A percentile compares a stretch with the other conserved stretches of the same genome.
Evolutionary conservation across 2,113 vertebrate genomes (phyloP).

Genomic region (Platysteira castanea): DNA sequence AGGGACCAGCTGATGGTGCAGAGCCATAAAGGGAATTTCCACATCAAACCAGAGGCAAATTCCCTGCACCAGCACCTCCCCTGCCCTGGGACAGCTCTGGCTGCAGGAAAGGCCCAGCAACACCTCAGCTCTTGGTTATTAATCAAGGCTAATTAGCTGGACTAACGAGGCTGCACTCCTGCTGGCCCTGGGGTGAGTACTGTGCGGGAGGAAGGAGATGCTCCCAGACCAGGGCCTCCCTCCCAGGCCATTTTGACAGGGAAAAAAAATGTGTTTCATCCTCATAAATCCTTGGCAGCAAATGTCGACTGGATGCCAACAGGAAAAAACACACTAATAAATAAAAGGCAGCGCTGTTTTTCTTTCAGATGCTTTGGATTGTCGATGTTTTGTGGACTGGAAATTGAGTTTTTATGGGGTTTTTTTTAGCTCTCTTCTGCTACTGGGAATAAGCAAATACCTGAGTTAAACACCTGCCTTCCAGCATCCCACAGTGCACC

Average conservation of each 20-base stretch:
- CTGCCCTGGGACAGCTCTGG: background rate
- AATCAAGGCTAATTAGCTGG: background rate
- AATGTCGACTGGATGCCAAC: background rate
- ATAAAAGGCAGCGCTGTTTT: background rate
- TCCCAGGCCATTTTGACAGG: background rate
- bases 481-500: background rate
- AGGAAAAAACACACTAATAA: slow-evolving; percentile 18
- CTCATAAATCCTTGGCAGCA: slow-evolving; percentile 41
- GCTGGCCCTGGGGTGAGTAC: background rate
- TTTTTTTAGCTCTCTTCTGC: background rate
- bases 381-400: background rate
- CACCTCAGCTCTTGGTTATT: background rate
- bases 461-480: background rate
- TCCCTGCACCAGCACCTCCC: background rate
- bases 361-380: background rate
- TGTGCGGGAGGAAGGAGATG: background rate
- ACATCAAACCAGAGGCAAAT: background rate
- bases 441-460: background rate
- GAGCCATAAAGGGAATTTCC: background rate
- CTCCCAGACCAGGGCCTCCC: background rate
- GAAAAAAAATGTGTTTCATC: background rate
- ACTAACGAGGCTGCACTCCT: background rate
- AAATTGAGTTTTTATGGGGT: background rate
- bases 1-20: background rate
- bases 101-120: background rate